Evolutionary conservation across 2,797 vertebrate species (phyloP).

Genomic region (Lacerta bilineata): DNA sequence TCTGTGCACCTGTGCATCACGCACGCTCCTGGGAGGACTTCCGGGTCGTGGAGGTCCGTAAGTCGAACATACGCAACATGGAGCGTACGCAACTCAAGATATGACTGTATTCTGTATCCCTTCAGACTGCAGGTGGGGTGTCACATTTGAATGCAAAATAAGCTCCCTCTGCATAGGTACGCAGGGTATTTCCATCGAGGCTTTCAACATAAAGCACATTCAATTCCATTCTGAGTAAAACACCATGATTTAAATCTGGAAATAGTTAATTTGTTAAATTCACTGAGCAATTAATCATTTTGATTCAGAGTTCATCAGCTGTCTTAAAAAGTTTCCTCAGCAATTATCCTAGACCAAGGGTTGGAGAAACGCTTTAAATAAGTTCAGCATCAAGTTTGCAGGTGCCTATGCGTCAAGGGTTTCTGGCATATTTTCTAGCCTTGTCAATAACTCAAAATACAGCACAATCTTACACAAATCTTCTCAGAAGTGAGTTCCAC

Average conservation of each 20-base stretch:
- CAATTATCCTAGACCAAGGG: background rate
- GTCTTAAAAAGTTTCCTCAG: background rate
- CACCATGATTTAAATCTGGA: background rate
- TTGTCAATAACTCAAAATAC: background rate
- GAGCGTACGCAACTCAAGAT: too few species aligned
- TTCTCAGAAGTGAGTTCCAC: background rate
- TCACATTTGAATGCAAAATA: background rate
- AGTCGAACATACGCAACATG: too few species aligned
- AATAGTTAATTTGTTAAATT: background rate
- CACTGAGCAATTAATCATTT: background rate
- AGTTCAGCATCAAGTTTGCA: background rate
- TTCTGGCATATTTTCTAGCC: background rate
- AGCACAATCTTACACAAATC: background rate
- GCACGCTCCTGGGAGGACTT: too few species aligned
- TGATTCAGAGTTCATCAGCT: conserved; percentile 1
- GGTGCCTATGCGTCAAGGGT: background rate
- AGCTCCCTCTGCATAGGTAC: too few species aligned
- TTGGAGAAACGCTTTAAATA: background rate
- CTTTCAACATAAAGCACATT: too few species aligned
- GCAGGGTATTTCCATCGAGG: background rate
- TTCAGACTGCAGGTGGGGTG: background rate
- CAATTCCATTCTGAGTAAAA: background rate
- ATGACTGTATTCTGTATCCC: background rate
- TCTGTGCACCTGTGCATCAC: too few species aligned
- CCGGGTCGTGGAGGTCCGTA: too few species aligned